These are phyloP conservation scores for Orchesella flavescens DNA, from an alignment of 2,888 invertebrate genomes.

Conservation along the genomic window DNA sequence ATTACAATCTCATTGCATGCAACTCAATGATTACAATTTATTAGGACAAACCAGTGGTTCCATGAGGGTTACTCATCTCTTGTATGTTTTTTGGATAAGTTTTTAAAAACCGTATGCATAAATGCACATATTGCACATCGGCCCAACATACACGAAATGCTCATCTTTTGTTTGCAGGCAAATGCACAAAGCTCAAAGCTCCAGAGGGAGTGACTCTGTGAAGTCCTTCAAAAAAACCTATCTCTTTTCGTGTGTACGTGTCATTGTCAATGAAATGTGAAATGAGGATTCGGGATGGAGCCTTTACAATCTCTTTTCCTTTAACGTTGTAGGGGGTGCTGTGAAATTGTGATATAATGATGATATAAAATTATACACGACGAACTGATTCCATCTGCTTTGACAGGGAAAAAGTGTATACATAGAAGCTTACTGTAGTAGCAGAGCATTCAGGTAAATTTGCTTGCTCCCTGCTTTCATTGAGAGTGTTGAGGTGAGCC, in stretches of 20 bases:
- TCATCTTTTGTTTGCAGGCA: constrained; percentile 68
- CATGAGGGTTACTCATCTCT: constrained; percentile 27
- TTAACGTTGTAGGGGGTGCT: constrained; percentile 54
- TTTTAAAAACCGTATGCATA: constrained; percentile 21
- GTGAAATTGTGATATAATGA: constrained; percentile 35
- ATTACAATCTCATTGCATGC: constrained; percentile 36
- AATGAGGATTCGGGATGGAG: constrained; percentile 38
- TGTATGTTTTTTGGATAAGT: constrained; percentile 10
- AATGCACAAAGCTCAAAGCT: constrained; percentile 62
- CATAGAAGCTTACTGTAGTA: neutral
- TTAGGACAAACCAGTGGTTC: constrained; percentile 49
- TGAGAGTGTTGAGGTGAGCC: constrained; percentile 39
- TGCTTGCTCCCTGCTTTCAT: constrained; percentile 28
- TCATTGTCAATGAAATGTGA: constrained; percentile 59
- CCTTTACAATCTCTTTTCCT: constrained; percentile 15
- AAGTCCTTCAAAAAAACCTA: constrained; percentile 43
- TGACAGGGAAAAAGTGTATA: neutral
- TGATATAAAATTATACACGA: constrained; percentile 57
- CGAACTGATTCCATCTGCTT: constrained; percentile 61
- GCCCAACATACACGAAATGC: constrained; percentile 28
- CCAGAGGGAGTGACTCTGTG: constrained; percentile 56
- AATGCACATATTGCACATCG: constrained; percentile 28
- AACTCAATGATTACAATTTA: constrained; percentile 47
- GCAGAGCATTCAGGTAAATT: neutral
- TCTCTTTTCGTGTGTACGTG: constrained; percentile 43